A percentile compares a stretch with the other conserved stretches of the same genome.
These are phyloP conservation scores for Phaenicophaeus curvirostris DNA, from an alignment of 2,797 vertebrate genomes.

Conservation along the genomic window DNA sequence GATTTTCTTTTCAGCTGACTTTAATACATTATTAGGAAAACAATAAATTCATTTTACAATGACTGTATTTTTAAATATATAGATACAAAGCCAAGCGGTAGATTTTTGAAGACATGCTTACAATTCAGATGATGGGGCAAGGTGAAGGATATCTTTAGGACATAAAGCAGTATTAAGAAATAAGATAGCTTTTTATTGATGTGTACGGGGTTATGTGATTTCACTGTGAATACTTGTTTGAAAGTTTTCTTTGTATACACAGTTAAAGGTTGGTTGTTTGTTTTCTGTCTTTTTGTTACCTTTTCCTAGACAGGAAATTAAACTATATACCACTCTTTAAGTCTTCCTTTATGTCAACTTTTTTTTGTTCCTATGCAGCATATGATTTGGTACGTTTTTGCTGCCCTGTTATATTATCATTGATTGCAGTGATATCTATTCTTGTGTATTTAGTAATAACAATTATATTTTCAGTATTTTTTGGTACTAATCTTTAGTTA, in stretches of 20 bases:
- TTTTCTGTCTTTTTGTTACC: too few relatives aligned
- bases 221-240: neutral
- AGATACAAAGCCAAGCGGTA: neutral
- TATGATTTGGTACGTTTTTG: neutral
- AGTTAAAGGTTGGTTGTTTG: neutral
- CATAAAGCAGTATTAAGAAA: neutral
- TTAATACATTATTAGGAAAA: neutral
- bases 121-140: neutral
- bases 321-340: neutral
- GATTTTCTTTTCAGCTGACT: slow-evolving; percentile 16
- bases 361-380: neutral
- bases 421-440: neutral
- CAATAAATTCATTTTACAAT: neutral
- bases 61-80: neutral
- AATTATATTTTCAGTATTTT: neutral
- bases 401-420: neutral
- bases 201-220: neutral
- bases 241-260: neutral
- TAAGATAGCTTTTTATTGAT: neutral
- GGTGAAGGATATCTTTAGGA: neutral
- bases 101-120: neutral
- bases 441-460: neutral
- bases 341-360: neutral
- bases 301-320: neutral
- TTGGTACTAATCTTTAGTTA: neutral